Evolutionary conservation across 2,888 invertebrate genomes (phyloP), one percentile per base, ranked within the genome.

Genomic region (Nymphalis polychloros): DNA sequence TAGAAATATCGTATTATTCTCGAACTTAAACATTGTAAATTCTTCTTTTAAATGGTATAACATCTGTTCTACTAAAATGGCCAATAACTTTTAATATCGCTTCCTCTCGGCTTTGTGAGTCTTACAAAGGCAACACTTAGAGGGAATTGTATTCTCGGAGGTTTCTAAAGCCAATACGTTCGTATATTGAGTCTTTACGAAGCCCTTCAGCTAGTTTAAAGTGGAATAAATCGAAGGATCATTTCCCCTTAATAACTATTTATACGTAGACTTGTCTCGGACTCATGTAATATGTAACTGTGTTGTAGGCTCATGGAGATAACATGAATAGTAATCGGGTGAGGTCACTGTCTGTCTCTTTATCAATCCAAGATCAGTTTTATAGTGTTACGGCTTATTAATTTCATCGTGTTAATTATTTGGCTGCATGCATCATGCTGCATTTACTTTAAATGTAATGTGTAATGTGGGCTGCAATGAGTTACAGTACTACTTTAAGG

Each of bases 41-140:
- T 55, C 2, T 55, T 55, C 31, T 55, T 31, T 31, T 55, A 55
- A 55, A 41, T 41, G 41, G 13, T 4, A 41, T 41, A 41, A 55
- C 53, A 55, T 55, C 53, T 31, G 53, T 55, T 55, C 53, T 55
- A 31, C 53, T 55, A 20, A 55, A 55, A 31, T 31, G 27, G 53
- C 31, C 53, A 55, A 55, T 55, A 55, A 31, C 53, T 55, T 55
- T 55, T 55, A 55, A 55, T 55, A 55, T 55, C 31, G 31, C 53
- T 55, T 52, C 53, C 19, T 23, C 53, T 31, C 31, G 8, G 53
- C 53, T 55, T 55, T 55, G 31, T 55, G 52, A 20, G 53, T 23
- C n/a, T 55, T 31, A 55, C 53, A 55, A 55, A 31, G 23, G 53
- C 53, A 55, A 55, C 53, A 55, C 53, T 55, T 55, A 23, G 52